phyloP scores from a whole-genome alignment of 92 coral and sea anemone species.

The Porites divaricata region DNA sequence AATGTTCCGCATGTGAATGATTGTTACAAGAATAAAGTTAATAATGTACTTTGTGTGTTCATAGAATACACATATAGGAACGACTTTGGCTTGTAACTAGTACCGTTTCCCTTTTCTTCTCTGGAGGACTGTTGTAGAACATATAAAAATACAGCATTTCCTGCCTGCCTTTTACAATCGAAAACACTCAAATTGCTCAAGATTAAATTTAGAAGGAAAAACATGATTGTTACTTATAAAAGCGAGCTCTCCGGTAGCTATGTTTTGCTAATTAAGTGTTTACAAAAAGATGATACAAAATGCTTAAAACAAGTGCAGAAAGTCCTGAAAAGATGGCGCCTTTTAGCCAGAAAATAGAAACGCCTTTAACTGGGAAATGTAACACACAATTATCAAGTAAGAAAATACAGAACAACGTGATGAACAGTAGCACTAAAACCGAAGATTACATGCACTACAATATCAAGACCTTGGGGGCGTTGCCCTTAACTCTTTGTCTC shows the following conservation, averaged over 20 bases:
- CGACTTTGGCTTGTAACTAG: neutral
- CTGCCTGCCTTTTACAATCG: neutral
- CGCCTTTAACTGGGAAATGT: too few species aligned
- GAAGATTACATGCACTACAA: neutral
- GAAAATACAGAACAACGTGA: neutral
- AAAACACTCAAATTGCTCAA: neutral
- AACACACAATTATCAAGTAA: too few species aligned
- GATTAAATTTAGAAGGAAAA: neutral
- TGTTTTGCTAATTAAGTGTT: neutral
- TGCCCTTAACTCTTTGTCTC: too few species aligned
- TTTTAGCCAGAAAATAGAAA: too few species aligned
- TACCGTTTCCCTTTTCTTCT: neutral
- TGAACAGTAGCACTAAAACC: neutral
- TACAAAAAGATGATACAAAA: neutral
- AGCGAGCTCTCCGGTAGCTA: neutral
- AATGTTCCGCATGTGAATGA: neutral
- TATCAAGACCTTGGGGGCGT: neutral
- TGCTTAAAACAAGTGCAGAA: neutral
- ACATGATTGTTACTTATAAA: neutral
- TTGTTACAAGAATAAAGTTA: neutral
- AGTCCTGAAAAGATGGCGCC: slow-evolving; percentile 11
- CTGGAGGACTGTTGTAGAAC: slow-evolving; percentile 30
- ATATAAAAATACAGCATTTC: slow-evolving; percentile 43
- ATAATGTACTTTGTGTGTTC: neutral
- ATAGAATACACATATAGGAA: neutral